Percentiles rank a stretch among this genome's conserved stretches.
Evolutionary conservation across 2,888 invertebrate species (phyloP).

Genomic region (Lacanobia wlatinum): DNA sequence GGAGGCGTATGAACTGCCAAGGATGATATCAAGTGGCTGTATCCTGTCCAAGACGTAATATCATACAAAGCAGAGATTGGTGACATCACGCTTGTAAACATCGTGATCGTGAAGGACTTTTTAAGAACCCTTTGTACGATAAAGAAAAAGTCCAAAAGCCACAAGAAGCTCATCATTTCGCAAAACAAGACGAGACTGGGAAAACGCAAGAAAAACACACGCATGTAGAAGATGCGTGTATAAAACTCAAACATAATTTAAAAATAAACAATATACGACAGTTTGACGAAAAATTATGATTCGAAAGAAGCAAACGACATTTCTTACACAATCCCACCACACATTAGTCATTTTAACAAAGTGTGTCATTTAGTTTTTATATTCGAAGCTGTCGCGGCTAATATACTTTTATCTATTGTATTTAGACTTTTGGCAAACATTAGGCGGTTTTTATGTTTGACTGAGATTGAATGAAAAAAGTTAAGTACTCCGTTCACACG

Average conservation of each 20-base stretch:
- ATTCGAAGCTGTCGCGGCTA: conserved; percentile 32
- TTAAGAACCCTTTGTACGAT: neutral
- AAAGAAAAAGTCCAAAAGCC: neutral
- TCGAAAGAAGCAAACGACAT: conserved; percentile 23
- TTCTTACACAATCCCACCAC: conserved; percentile 24
- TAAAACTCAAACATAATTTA: neutral
- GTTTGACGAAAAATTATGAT: conserved; percentile 18
- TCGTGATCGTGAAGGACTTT: neutral
- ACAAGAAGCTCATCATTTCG: neutral
- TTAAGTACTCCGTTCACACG: conserved; percentile 13
- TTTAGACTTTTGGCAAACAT: conserved; percentile 45
- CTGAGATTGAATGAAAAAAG: conserved; percentile 22
- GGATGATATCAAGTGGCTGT: conserved; percentile 41
- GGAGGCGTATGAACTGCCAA: conserved; percentile 28
- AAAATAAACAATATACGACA: conserved; percentile 6
- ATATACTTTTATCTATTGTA: conserved; percentile 44
- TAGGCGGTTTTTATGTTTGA: conserved; percentile 26
- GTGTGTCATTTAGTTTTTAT: conserved; percentile 43
- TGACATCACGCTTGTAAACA: neutral
- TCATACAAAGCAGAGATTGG: neutral
- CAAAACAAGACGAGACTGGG: neutral
- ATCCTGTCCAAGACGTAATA: conserved; percentile 32
- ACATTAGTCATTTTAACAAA: conserved; percentile 42
- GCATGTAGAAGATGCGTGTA: neutral
- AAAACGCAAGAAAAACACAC: neutral